Base-by-base conservation (phyloP, 2,797 vertebrate genomes). In the Tragelaphus oryx region DNA sequence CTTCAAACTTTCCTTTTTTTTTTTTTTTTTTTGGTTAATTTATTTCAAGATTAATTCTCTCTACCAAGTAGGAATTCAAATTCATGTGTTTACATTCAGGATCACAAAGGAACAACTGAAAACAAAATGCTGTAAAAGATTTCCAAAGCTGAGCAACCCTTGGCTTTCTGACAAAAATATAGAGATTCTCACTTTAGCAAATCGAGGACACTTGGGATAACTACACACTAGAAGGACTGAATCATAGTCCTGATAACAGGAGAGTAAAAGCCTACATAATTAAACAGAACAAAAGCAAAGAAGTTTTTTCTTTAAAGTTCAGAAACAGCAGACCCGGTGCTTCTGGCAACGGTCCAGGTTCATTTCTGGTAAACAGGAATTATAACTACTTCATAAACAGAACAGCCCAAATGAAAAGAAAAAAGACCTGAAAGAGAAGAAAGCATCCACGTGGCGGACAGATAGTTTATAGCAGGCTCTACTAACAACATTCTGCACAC, bases 251-350 rank as follows among this genome's bases (percentile, higher is more conserved):
- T 75, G 71, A 74, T 93, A 96, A 97, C 76, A 92, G 14, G 48
- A 96, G 97, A 93, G 41, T 71, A 97, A 87, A 97, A 76, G n/a
- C 9, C 55, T 83, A 54, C 26, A 41, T 96, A 97, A 97, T 97
- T 96, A 97, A 89, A 96, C 20, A 80, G 75, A 97, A 92, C 52
- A 95, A 94, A 90, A 46, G 83, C 28, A 62, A 71, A 79, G 24
- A 41, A 11, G 30, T 57, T 89, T 86, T 86, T 74, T 55, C 74
- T 95, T 89, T 54, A 0, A 75, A 91, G 79, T 94, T 95, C 81
- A 95, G 80, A 88, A 97, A 94, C 83, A 91, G 68, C 26, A 96
- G 82, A 92, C 57, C 65, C 62, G 60, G 13, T 57, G 20, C 75
- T 89, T 74, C 76, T 83, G 86, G 79, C 28, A 33, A 3, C 24